phyloP scores from a whole-genome alignment of 1,140 invertebrate genomes.

The Euborellia annulipes region DNA sequence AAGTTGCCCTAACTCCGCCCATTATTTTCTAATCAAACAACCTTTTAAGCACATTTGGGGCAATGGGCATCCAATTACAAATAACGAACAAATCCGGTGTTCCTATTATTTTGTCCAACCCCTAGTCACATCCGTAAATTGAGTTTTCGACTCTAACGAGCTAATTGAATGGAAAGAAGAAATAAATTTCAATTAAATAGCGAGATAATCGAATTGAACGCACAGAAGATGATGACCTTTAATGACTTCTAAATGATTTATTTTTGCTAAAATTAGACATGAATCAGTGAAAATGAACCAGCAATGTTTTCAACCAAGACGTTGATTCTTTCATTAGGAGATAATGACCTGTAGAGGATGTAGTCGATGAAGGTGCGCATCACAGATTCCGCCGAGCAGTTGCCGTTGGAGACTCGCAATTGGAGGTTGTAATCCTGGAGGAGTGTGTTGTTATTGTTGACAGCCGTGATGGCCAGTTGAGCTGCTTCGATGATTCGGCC shows the following conservation, averaged over 20 bases:
- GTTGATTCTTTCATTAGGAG: slow-evolving; percentile 42
- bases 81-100: too few species aligned
- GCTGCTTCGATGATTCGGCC: slow-evolving; percentile 29
- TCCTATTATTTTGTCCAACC: too few species aligned
- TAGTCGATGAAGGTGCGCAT: slow-evolving; percentile 67
- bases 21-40: too few species aligned
- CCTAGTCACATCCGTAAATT: too few species aligned
- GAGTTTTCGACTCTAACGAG: too few species aligned
- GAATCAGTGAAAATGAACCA: not conserved
- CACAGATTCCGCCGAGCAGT: slow-evolving; percentile 57
- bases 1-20: too few species aligned
- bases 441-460: slow-evolving; percentile 44
- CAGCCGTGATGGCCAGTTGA: slow-evolving; percentile 41
- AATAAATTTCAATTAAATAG: not conserved
- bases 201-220: not conserved
- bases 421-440: slow-evolving; percentile 45
- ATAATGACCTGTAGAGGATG: slow-evolving; percentile 36
- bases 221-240: not conserved
- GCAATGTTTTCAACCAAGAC: slow-evolving; percentile 38
- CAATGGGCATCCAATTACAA: too few species aligned
- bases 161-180: not conserved
- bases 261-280: not conserved
- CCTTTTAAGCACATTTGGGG: too few species aligned
- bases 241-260: not conserved
- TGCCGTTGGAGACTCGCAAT: slow-evolving; percentile 43